Percentiles rank a stretch among this genome's conserved stretches.
phyloP scores from a whole-genome alignment of 2,113 vertebrate species.

The Phylloscopus trochiloides region DNA sequence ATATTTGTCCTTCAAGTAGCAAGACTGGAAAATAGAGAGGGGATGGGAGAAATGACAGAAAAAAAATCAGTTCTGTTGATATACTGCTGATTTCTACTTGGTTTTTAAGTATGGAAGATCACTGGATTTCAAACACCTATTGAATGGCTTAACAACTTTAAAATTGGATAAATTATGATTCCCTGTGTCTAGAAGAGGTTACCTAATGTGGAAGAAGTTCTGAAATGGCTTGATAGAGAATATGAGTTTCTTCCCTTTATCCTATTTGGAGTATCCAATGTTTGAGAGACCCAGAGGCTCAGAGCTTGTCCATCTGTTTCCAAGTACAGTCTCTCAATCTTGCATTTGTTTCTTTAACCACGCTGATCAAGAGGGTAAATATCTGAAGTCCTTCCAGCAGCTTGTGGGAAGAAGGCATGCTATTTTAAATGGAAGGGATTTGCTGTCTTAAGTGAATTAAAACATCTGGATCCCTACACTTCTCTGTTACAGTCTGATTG shows the following conservation, averaged over 20 bases:
- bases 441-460: constrained; percentile 43
- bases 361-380: neutral
- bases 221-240: neutral
- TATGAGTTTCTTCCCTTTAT: neutral
- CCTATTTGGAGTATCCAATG: neutral
- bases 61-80: neutral
- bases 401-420: neutral
- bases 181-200: neutral
- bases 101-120: neutral
- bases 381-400: constrained; percentile 43
- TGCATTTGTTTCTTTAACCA: constrained; percentile 25
- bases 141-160: neutral
- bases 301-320: constrained; percentile 4
- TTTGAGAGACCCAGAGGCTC: neutral
- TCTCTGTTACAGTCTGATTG: neutral
- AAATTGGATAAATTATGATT: neutral
- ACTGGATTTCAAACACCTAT: neutral
- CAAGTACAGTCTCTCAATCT: neutral
- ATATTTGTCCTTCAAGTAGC: neutral
- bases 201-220: neutral
- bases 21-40: neutral
- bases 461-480: constrained; percentile 42
- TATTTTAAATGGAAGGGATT: constrained; percentile 22
- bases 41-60: neutral
- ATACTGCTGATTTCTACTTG: neutral